Base-by-base conservation (phyloP, 2,797 vertebrate species). In the Trachurus trachurus region DNA sequence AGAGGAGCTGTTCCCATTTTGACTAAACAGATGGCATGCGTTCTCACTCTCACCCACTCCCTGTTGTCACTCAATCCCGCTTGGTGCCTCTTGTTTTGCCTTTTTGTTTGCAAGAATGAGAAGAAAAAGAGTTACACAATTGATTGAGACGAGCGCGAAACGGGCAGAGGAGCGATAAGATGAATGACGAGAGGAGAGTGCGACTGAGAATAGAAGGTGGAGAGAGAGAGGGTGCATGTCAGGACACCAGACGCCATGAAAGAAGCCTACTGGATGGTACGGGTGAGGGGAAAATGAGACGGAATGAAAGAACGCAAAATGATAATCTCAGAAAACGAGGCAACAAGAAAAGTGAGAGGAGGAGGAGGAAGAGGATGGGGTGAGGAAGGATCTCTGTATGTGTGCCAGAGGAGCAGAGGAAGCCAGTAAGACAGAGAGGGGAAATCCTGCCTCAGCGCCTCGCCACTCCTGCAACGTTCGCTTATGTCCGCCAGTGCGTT, bases 351-450 rank as follows among this genome's bases (percentile, higher is more conserved):
- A 88, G 78, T 85, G 74, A 83, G 71, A 84, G 77, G 77, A 84
- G 54, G 72, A 73, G 56, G 76, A 81, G 21, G 61, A 82, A 47
- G 63, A 81, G 52, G 69, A 77, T 1, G 17, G 59, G 50, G 61
- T 49, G 78, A 93, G 87, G 88, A 92, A 90, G 84, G 86, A 87
- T 89, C 78, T 87, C 31, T 80, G 66, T n/a, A 62, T 82, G 82
- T 71, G 78, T 66, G 84, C 73, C 79, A 81, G 81, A 87, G 82
- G 39, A 88, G 78, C 75, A 90, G 85, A 92, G 93, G 93, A 94
- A 94, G 89, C 60, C 66, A 87, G 87, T 85, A 92, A 93, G 89
- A 94, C 92, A 93, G 87, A 92, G 91, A 74, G 56, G 85, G 93
- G 93, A 94, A 87, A 93, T 94, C 93, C 93, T 94, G 93, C 82